phyloP scores from a whole-genome alignment of 1,140 invertebrate genomes.

The Acyrthosiphon pisum region DNA sequence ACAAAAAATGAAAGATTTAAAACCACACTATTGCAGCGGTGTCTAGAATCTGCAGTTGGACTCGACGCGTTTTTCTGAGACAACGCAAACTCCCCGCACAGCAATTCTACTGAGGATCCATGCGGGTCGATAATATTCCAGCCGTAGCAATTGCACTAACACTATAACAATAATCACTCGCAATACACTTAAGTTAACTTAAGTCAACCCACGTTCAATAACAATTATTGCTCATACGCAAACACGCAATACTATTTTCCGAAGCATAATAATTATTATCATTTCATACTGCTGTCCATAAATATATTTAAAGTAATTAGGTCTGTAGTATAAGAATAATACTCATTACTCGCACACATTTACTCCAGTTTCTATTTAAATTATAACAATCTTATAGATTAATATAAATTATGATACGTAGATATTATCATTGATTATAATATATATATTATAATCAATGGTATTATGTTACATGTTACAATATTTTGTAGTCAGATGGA shows the following conservation, averaged over 20 bases:
- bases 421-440: too few species aligned
- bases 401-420: too few species aligned
- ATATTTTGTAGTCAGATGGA: neutral
- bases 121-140: slow-evolving; percentile 45
- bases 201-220: neutral
- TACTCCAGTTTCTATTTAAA: too few species aligned
- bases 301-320: neutral
- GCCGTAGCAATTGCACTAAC: slow-evolving; percentile 25
- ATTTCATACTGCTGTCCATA: neutral
- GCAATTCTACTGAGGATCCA: neutral
- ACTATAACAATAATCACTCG: slow-evolving; percentile 26
- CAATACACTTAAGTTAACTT: too few species aligned
- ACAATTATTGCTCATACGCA: neutral
- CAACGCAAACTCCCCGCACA: slow-evolving; percentile 42
- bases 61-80: neutral
- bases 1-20: neutral
- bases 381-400: too few species aligned
- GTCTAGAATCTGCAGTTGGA: neutral
- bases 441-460: too few species aligned
- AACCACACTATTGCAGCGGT: neutral
- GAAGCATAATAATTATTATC: neutral
- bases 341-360: neutral
- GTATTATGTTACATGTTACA: too few species aligned
- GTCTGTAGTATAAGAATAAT: neutral
- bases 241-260: neutral